Base-by-base conservation (phyloP, 1,140 invertebrate species). In the Camponotus vicinus region DNA sequence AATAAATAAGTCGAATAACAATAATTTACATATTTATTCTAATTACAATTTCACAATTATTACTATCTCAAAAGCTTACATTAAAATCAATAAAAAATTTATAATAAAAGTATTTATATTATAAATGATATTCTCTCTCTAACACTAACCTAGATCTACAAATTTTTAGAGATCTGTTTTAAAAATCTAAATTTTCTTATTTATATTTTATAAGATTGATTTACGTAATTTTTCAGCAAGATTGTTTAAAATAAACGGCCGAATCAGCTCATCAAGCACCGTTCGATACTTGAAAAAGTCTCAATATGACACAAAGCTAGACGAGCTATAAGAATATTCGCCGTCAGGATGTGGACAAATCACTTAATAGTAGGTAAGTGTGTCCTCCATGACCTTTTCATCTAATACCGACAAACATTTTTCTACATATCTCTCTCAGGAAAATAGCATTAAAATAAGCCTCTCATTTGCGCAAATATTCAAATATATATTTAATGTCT, bases 321-420 rank as follows among this genome's bases (percentile, higher is more conserved):
- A 27, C 27, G 27, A 27, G 27, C 0, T 27, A 27, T 27, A 77
- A 91, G 40, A 52, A 84, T 55, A 27, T 27, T 0, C 27, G 27
- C 27, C 27, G 27, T 27, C 61, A 90, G 70, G 64, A 95, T 94
- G 94, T 91, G 91, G 87, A 76, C 89, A 40, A 92, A 93, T 90
- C 91, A 92, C 79, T 45, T 93, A 61, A 90, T 92, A 91, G 88
- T 89, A 86, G 93, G 94, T 94, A 88, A 93, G 94, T 92, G 59
- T 21, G 34, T 83, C 18, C 34, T 49, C 6, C 15, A 59, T n/a
- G 7, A 32, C 7, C 27, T 82, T 82, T 11, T 55, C 11, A 73
- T n/a, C 61, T 75, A 83, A 83, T 83, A 3, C 1, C 4, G 0
- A 49, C 73, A 75, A 18, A 8, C 27, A 8, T 61, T 49, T 5